Conservation (phyloP, 2,797 vertebrate genomes). For the Crax fasciolata region DNA sequence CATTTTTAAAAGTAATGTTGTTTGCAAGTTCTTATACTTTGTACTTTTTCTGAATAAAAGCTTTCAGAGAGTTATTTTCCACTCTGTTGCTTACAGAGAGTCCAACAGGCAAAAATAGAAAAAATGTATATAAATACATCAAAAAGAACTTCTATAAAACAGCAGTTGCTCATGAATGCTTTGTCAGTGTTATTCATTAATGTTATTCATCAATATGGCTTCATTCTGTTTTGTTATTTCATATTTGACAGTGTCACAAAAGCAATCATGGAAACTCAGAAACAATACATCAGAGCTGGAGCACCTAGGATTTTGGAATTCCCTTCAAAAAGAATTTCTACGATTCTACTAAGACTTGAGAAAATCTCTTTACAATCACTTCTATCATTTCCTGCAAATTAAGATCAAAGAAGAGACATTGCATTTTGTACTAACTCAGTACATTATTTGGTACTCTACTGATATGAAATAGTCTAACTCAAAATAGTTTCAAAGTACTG, state of each 20-base stretch:
- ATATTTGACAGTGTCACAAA: conserved; percentile 70
- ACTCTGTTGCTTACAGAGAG: conserved; percentile 73
- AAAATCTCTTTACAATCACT: conserved; percentile 31
- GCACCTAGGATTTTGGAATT: background rate
- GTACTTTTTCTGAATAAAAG: conserved; percentile 54
- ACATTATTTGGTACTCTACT: background rate
- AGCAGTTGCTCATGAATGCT: conserved; percentile 54
- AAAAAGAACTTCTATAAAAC: conserved; percentile 51
- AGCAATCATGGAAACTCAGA: conserved; percentile 25
- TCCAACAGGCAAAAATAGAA: conserved; percentile 59
- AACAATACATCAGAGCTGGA: conserved; percentile 30
- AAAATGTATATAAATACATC: background rate
- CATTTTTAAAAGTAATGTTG: background rate
- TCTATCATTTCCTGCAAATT: conserved; percentile 10
- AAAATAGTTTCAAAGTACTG: conserved; percentile 4
- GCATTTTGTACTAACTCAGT: background rate
- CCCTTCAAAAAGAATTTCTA: conserved; percentile 18
- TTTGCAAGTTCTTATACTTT: conserved; percentile 29
- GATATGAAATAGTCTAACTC: background rate
- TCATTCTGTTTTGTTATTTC: conserved; percentile 44
- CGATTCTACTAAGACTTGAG: background rate
- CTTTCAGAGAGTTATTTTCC: conserved; percentile 79
- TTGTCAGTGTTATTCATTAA: conserved; percentile 53
- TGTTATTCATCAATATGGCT: conserved; percentile 12
- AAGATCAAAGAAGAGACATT: background rate